These are phyloP conservation scores for Pilophorus perplexus DNA, from an alignment of 2,888 invertebrate species.

Conservation along the genomic window DNA sequence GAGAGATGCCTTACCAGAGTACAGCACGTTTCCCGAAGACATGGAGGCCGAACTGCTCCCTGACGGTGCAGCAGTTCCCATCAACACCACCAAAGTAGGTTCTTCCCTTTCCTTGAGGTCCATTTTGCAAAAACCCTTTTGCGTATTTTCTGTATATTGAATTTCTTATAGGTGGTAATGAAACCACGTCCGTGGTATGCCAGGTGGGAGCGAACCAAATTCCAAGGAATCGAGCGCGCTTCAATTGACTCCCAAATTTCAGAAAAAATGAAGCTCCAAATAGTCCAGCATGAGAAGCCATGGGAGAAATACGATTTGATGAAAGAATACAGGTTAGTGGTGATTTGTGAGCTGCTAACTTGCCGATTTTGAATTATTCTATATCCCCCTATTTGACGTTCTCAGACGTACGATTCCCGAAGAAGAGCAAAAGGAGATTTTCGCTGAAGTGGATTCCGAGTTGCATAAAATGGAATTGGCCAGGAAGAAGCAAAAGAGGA, in stretches of 20 bases:
- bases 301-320: constrained; percentile 92
- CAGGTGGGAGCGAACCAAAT: constrained; percentile 78
- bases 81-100: constrained; percentile 69
- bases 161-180: constrained; percentile 60
- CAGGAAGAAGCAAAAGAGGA: constrained; percentile 62
- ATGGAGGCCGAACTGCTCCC: constrained; percentile 81
- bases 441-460: constrained; percentile 75
- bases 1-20: constrained; percentile 84
- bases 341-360: not conserved
- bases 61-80: constrained; percentile 72
- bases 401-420: constrained; percentile 79
- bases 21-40: constrained; percentile 86
- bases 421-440: constrained; percentile 84
- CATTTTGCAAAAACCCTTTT: too few relatives aligned
- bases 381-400: too few relatives aligned
- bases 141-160: not conserved
- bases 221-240: constrained; percentile 68
- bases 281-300: constrained; percentile 59
- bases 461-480: constrained; percentile 68
- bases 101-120: too few relatives aligned
- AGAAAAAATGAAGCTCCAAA: constrained; percentile 54
- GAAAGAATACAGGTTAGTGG: constrained; percentile 76
- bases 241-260: constrained; percentile 57
- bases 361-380: constrained; percentile 47
- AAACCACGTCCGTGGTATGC: constrained; percentile 87